A percentile compares a stretch with the other conserved stretches of the same genome.
phyloP scores from a whole-genome alignment of 2,797 vertebrate species.

The Harpagifer antarcticus region DNA sequence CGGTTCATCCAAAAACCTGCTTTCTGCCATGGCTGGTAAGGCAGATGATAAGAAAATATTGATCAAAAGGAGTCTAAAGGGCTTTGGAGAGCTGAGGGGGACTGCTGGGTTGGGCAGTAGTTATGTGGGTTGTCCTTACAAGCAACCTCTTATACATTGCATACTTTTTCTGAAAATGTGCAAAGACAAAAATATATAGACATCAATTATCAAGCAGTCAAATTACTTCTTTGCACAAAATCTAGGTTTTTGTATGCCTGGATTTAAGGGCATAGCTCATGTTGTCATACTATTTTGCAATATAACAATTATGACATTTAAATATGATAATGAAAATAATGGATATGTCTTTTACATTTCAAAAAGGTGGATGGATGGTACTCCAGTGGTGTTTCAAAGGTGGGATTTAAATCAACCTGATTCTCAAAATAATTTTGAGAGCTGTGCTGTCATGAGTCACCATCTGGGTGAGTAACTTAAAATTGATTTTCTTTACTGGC shows the following conservation, averaged over 20 bases:
- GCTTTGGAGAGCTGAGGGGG: background rate
- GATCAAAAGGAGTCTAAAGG: background rate
- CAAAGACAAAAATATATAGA: background rate
- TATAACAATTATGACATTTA: background rate
- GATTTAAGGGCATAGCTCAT: background rate
- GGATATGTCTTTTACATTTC: background rate
- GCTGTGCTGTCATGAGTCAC: slow-evolving; percentile 45
- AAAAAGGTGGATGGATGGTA: slow-evolving; percentile 74
- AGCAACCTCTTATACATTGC: background rate
- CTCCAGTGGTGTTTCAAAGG: slow-evolving; percentile 54
- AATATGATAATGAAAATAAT: background rate
- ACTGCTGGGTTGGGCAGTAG: background rate
- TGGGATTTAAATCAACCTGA: slow-evolving; percentile 68
- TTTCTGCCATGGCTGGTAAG: background rate
- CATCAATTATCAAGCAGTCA: background rate
- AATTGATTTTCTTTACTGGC: background rate
- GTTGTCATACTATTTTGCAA: too few relatives aligned
- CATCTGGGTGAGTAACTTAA: slow-evolving; percentile 38
- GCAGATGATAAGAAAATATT: background rate
- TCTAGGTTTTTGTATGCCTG: background rate
- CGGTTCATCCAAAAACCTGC: background rate
- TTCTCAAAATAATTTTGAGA: slow-evolving; percentile 61
- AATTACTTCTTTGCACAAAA: background rate
- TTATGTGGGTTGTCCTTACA: background rate
- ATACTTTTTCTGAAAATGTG: too few relatives aligned